Conservation (phyloP, 2,888 invertebrate genomes). For the Furcula furcula region DNA sequence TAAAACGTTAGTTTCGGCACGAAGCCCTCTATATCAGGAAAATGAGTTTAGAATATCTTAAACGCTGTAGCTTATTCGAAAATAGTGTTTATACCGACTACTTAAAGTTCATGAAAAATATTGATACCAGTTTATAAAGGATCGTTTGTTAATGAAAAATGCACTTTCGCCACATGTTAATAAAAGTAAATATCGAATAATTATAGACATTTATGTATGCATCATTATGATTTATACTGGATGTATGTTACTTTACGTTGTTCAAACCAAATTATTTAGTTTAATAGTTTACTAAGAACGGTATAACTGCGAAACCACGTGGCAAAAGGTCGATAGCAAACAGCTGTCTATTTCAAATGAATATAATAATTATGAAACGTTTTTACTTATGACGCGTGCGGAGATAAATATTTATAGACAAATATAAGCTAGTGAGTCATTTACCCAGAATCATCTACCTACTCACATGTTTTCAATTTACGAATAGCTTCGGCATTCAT, state of each 20-base stretch:
- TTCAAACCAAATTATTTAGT: conserved; percentile 73
- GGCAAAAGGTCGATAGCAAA: conserved; percentile 36
- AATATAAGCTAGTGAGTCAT: conserved; percentile 12
- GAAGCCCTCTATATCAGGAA: conserved; percentile 65
- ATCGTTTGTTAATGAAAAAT: conserved; percentile 43
- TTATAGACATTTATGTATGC: conserved; percentile 35
- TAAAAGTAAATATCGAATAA: conserved; percentile 51
- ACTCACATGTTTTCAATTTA: conserved; percentile 16
- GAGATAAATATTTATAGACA: conserved; percentile 4
- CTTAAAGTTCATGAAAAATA: conserved; percentile 17
- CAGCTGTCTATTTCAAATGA: background rate
- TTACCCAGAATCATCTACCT: conserved; percentile 15
- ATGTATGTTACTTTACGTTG: conserved; percentile 65
- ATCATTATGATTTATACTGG: conserved; percentile 58
- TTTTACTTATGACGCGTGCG: background rate
- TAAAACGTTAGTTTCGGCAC: conserved; percentile 78
- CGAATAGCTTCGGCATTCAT: no score
- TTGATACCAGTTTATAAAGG: conserved; percentile 19
- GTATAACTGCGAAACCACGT: conserved; percentile 52
- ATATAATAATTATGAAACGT: background rate
- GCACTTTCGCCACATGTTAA: conserved; percentile 36
- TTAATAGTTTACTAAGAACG: conserved; percentile 71
- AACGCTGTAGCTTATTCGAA: conserved; percentile 19
- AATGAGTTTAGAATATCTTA: conserved; percentile 54
- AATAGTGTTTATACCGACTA: conserved; percentile 11